phyloP scores from a whole-genome alignment of 30 jellyfish, hydroid and myxozoan species.

The Aurelia sp. region DNA sequence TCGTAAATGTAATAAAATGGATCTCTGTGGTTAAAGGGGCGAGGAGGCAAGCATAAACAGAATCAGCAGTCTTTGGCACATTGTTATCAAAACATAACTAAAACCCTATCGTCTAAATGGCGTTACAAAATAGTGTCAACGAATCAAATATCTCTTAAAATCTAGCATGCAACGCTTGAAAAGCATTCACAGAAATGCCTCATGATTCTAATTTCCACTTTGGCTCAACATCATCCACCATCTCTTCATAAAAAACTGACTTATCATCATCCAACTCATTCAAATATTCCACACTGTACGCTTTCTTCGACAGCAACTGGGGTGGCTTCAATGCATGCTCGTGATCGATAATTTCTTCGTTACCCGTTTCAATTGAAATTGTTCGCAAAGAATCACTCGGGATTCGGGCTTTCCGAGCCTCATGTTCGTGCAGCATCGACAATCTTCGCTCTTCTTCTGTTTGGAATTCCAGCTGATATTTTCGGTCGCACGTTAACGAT shows the following conservation, averaged over 20 bases:
- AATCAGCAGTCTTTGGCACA: too few species aligned
- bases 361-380: constrained; percentile 47
- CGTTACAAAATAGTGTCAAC: too few species aligned
- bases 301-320: constrained; percentile 30
- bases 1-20: too few species aligned
- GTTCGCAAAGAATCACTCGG: constrained; percentile 40
- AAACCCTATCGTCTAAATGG: too few species aligned
- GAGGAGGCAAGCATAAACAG: too few species aligned
- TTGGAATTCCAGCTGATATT: constrained; percentile 42
- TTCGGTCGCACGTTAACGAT: background rate
- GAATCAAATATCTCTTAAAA: too few species aligned
- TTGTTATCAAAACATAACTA: too few species aligned
- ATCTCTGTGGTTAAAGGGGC: too few species aligned
- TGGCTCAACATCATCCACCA: constrained; percentile 61
- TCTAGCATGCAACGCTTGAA: too few species aligned
- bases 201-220: constrained; percentile 40
- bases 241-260: constrained; percentile 57
- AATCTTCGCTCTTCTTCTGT: constrained; percentile 37
- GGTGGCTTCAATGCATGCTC: constrained; percentile 37
- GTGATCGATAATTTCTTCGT: constrained; percentile 50
- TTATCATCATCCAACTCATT: constrained; percentile 56
- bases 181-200: background rate
- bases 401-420: constrained; percentile 24
- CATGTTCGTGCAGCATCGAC: constrained; percentile 4
- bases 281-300: constrained; percentile 58